Evolutionary conservation across 2,113 vertebrate genomes (phyloP), one percentile per base, ranked within the genome.

Genomic region (Ranitomeya variabilis): DNA sequence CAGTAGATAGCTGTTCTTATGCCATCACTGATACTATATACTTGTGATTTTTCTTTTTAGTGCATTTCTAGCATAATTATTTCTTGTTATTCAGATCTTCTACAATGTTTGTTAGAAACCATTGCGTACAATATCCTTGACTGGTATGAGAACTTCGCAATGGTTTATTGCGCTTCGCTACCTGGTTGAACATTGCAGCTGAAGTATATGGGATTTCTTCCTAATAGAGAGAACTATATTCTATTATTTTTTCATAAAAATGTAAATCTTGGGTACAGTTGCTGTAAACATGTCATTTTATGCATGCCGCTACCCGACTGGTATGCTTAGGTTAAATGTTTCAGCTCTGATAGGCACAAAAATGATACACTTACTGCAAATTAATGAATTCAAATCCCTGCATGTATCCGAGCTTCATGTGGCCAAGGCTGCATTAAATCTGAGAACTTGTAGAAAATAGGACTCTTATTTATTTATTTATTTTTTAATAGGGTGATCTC

Each of bases 401-500:
- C 16, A 18, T 91, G 91, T 89, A 90, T 87, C 92, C 91, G 92
- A 92, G 85, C 91, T 91, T 93, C 91, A 91, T 90, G 90, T 91
- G 92, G 91, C 92, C 93, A 92, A 91, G 91, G 91, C 90, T 89
- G 90, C 92, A 92, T 93, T 89, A 92, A 91, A 94, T 94, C 91
- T 93, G 91, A 92, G 92, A 93, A 92, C 93, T 88, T 82, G 86
- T 91, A 76, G 90, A 90, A 93, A 91, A 86, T 83, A 51, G 16
- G 79, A 81, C 60, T 79, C 52, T 14, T n/a, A 92, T 93, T 90
- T 95, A 92, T 93, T 91, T 90, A 92, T 93, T 90, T 95, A 92
- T 93, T 91, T 91, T 67, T 93, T 93, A 93, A 94, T 89, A 92
- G 90, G 92, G 91, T 91, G 91, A 93, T 90, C 88, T 92, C 93